phyloP scores from a whole-genome alignment of 2,888 invertebrate genomes.

The Alloscopus bannaensis region DNA sequence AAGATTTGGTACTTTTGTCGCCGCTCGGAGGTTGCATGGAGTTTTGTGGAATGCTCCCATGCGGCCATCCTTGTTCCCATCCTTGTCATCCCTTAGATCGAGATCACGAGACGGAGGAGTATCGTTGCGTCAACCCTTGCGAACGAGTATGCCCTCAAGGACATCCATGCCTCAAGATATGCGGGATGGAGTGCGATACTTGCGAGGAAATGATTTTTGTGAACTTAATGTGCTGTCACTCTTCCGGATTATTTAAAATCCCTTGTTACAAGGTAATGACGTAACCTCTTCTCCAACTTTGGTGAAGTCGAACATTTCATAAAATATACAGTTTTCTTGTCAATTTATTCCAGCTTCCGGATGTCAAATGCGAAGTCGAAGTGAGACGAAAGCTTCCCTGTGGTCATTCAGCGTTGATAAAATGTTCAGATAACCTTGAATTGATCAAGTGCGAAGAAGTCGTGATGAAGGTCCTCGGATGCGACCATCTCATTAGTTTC shows the following conservation, averaged over 20 bases:
- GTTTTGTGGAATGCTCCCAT: constrained; percentile 19
- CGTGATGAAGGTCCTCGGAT: not conserved
- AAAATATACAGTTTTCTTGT: not conserved
- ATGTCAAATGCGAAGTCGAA: not conserved
- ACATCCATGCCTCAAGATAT: constrained; percentile 6
- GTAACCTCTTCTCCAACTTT: not conserved
- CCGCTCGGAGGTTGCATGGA: constrained; percentile 21
- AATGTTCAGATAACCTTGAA: not conserved
- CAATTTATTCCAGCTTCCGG: not conserved
- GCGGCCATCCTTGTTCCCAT: constrained; percentile 36
- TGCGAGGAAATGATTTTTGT: not conserved
- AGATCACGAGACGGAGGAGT: constrained; percentile 3
- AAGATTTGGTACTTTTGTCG: not conserved
- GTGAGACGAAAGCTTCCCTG: not conserved
- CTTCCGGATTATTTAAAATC: not conserved
- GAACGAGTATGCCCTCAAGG: not conserved
- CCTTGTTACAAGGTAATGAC: constrained; percentile 26
- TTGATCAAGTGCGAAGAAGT: not conserved
- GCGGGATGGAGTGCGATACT: constrained; percentile 19
- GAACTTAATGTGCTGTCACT: not conserved
- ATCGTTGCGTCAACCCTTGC: not conserved
- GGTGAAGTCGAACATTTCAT: not conserved
- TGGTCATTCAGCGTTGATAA: not conserved
- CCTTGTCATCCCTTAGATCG: constrained; percentile 25
- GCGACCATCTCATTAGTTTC: constrained; percentile 6